Conservation (phyloP, 2,888 invertebrate species). For the Artemia sinica region DNA sequence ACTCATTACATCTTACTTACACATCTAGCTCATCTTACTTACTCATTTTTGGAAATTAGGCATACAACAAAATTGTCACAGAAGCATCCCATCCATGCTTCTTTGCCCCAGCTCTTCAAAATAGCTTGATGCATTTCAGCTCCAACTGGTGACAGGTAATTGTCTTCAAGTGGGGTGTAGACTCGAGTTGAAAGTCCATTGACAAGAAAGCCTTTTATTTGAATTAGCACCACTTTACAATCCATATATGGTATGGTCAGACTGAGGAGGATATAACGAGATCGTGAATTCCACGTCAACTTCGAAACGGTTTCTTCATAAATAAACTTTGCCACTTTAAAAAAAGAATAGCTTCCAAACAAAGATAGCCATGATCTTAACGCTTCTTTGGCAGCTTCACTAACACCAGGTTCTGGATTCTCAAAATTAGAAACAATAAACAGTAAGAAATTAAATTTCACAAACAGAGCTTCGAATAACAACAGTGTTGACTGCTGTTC, state of each 20-base stretch:
- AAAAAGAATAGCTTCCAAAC: neutral
- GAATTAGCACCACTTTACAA: neutral
- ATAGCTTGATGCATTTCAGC: constrained; percentile 6
- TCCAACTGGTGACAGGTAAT: neutral
- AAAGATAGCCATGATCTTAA: neutral
- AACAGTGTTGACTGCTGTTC: neutral
- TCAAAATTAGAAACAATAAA: constrained; percentile 1
- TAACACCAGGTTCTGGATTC: neutral
- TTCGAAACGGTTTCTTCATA: neutral
- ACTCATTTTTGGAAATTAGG: neutral
- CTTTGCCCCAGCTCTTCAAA: constrained; percentile 6
- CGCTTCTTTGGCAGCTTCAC: neutral
- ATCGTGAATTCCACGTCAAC: neutral
- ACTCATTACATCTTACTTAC: constrained; percentile 10
- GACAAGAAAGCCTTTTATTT: neutral
- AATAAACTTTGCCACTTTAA: neutral
- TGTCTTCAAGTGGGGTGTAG: neutral
- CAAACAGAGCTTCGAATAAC: neutral
- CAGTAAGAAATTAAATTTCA: neutral
- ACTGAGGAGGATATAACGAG: constrained; percentile 5
- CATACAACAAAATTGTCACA: neutral
- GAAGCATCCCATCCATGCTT: neutral
- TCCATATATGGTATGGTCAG: neutral
- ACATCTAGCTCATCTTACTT: neutral
- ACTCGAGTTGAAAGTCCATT: neutral